Conservation (phyloP, 1,140 invertebrate species). For the Drosophila baimaii region DNA sequence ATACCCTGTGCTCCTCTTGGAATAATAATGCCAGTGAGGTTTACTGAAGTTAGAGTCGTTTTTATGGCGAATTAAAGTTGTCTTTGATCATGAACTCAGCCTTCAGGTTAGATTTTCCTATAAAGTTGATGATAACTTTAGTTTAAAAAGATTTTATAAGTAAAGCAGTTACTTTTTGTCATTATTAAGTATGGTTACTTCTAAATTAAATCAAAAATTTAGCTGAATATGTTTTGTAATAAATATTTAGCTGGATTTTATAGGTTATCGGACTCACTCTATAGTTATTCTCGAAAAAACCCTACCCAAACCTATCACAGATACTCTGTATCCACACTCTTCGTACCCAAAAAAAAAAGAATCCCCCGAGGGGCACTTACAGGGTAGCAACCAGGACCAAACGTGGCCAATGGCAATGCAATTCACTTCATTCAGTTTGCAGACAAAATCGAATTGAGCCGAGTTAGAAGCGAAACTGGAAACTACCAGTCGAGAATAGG, state of each 20-base stretch:
- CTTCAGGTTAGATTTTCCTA: neutral
- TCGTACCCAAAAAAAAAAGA: too few species aligned
- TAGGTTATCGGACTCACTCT: too few species aligned
- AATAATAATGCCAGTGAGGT: neutral
- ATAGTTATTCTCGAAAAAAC: too few species aligned
- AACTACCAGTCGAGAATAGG: slow-evolving; percentile 51
- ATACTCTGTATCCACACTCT: neutral
- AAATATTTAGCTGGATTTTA: neutral
- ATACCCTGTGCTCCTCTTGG: neutral
- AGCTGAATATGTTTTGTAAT: neutral
- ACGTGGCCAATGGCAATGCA: slow-evolving; percentile 67
- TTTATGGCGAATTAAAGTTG: neutral
- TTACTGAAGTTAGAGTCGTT: neutral
- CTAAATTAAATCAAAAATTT: too few species aligned
- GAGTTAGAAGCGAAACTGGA: slow-evolving; percentile 54
- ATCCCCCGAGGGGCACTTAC: neutral
- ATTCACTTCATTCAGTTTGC: slow-evolving; percentile 72
- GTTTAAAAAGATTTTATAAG: too few species aligned
- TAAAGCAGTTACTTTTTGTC: too few species aligned
- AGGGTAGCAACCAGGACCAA: slow-evolving; percentile 30
- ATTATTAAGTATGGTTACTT: too few species aligned
- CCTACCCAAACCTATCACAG: neutral
- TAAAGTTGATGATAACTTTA: neutral
- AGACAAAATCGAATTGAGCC: slow-evolving; percentile 76
- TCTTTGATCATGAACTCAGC: neutral